phyloP scores from a whole-genome alignment of 2,797 vertebrate species.

The Monodelphis domestica region DNA sequence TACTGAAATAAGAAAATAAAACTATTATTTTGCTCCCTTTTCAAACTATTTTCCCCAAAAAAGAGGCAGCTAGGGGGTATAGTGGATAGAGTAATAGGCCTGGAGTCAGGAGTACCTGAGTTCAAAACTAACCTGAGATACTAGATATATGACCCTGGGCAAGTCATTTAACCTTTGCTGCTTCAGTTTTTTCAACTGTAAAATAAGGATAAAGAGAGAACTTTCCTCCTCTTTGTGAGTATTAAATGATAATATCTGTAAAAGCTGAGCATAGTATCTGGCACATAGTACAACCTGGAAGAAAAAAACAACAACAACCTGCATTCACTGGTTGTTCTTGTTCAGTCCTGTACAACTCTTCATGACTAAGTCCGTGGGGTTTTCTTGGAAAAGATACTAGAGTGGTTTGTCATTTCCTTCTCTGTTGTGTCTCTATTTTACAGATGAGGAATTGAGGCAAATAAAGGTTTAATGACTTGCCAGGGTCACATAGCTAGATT shows the following conservation, averaged over 20 bases:
- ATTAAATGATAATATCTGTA: background rate
- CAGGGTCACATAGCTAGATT: too few relatives aligned
- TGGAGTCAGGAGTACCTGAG: too few relatives aligned
- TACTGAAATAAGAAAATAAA: slow-evolving; percentile 70
- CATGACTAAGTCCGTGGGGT: background rate
- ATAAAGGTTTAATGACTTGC: too few relatives aligned
- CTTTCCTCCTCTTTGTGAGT: background rate
- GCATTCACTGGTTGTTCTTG: too few relatives aligned
- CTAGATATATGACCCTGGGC: background rate
- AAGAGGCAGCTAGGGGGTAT: background rate
- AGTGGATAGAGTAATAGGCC: background rate
- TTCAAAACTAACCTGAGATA: background rate
- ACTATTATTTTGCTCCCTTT: slow-evolving; percentile 64
- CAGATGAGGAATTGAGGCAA: too few relatives aligned
- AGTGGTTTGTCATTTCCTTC: background rate
- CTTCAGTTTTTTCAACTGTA: background rate
- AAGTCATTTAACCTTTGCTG: background rate
- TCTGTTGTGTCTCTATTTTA: slow-evolving; percentile 43
- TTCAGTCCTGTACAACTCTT: too few relatives aligned
- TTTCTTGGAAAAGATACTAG: background rate
- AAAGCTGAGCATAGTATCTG: background rate
- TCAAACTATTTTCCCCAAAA: slow-evolving; percentile 54
- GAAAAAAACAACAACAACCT: background rate
- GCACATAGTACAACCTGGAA: background rate
- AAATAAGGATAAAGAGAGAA: background rate